These are phyloP conservation scores for Eremophila alpestris DNA, from an alignment of 2,797 vertebrate species.

Conservation along the genomic window DNA sequence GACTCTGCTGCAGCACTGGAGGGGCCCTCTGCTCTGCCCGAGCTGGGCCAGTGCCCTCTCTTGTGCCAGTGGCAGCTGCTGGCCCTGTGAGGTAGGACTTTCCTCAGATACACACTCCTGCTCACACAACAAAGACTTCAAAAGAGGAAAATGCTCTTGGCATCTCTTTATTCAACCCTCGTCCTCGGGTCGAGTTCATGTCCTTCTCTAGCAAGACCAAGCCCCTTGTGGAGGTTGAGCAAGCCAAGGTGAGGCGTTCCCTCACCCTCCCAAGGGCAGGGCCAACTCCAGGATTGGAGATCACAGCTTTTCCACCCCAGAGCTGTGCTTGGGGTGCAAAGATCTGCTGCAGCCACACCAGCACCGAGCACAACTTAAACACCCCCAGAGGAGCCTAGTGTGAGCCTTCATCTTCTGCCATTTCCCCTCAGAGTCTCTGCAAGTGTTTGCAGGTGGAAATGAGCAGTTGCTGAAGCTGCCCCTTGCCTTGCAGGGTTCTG, in stretches of 20 bases:
- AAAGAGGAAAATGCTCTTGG: not conserved
- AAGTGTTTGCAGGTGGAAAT: not conserved
- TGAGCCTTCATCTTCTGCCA: not conserved
- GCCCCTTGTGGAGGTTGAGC: not conserved
- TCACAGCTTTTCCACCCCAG: not conserved
- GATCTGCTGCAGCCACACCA: not conserved
- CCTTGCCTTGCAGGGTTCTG: not conserved
- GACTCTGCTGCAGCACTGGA: not conserved
- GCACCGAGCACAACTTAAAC: not conserved
- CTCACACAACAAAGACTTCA: not conserved
- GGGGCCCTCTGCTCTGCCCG: not conserved
- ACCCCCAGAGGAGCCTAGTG: not conserved
- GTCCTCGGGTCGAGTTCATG: not conserved
- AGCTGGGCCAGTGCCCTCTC: not conserved
- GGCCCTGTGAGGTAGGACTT: not conserved
- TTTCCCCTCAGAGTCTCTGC: not conserved
- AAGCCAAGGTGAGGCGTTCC: not conserved
- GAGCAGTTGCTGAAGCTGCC: not conserved
- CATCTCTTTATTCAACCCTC: constrained; percentile 53
- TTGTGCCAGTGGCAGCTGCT: not conserved
- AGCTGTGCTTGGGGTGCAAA: not conserved
- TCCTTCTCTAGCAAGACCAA: not conserved
- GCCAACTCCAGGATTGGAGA: not conserved
- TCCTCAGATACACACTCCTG: not conserved
- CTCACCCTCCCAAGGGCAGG: not conserved